A percentile compares a stretch with the other conserved stretches of the same genome.
These are phyloP conservation scores for Montipora cactus DNA, from an alignment of 64 coral and sea anemone species.

Conservation along the genomic window DNA sequence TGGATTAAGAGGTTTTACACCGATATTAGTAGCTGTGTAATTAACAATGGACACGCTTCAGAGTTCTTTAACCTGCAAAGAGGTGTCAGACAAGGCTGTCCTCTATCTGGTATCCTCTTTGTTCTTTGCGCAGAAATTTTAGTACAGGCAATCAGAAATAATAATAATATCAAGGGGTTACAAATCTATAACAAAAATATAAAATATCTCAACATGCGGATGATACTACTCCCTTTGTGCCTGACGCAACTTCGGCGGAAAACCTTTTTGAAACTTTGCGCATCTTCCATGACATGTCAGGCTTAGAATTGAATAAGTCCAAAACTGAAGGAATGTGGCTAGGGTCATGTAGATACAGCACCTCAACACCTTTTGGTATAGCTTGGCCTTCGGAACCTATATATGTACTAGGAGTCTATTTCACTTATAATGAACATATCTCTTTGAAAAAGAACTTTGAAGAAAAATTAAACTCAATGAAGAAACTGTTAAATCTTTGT, in stretches of 20 bases:
- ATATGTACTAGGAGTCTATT: background rate
- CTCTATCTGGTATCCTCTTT: background rate
- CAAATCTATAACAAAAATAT: background rate
- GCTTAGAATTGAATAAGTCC: background rate
- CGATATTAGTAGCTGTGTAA: conserved; percentile 9
- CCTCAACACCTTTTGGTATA: background rate
- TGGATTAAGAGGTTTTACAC: conserved; percentile 27
- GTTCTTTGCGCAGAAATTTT: background rate
- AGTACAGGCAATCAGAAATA: background rate
- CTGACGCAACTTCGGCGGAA: background rate
- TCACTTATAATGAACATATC: background rate
- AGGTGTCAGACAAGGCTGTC: conserved; percentile 34
- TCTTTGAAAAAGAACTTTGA: background rate
- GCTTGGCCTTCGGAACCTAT: background rate
- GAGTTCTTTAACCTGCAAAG: conserved; percentile 8
- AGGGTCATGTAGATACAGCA: background rate
- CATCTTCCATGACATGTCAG: background rate
- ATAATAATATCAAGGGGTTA: background rate
- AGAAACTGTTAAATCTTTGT: background rate
- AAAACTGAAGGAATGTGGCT: conserved; percentile 41
- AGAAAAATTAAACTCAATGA: background rate
- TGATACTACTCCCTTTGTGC: conserved; percentile 20
- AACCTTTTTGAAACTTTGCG: background rate
- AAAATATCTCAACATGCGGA: conserved; percentile 48
- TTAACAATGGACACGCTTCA: conserved; percentile 18